Conservation (phyloP, 2,797 vertebrate species). For the Aldrovandia affinis region DNA sequence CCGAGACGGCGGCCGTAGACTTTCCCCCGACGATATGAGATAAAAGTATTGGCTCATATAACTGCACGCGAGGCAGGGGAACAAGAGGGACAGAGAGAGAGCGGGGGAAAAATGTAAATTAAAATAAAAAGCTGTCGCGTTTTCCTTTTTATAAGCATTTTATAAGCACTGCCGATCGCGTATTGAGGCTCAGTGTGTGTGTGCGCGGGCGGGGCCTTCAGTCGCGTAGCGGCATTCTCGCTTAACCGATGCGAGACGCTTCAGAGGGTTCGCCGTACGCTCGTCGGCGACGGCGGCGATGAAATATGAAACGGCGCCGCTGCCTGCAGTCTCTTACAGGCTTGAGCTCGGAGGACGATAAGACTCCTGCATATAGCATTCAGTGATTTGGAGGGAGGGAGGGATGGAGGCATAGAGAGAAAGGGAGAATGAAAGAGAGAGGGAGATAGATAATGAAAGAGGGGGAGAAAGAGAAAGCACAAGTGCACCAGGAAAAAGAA, state of each 20-base stretch:
- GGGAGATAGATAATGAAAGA: not conserved
- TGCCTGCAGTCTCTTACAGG: constrained; percentile 86
- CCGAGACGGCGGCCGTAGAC: constrained; percentile 76
- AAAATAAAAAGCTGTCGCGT: constrained; percentile 71
- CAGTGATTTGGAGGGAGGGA: constrained; percentile 48
- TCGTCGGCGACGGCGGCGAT: constrained; percentile 88
- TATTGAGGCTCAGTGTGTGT: constrained; percentile 79
- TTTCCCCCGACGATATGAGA: constrained; percentile 71
- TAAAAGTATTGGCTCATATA: constrained; percentile 83
- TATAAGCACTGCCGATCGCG: constrained; percentile 83
- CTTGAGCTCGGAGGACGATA: constrained; percentile 88
- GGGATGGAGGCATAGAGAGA: not conserved
- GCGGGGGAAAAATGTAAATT: constrained; percentile 58
- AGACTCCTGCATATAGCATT: constrained; percentile 81
- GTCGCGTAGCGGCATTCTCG: constrained; percentile 82
- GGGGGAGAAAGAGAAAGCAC: not conserved
- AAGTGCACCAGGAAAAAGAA: not conserved
- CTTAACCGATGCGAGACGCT: constrained; percentile 85
- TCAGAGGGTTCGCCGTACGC: constrained; percentile 84
- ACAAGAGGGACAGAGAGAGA: not conserved
- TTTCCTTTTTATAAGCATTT: constrained; percentile 83
- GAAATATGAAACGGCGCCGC: constrained; percentile 88
- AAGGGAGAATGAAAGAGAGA: not conserved
- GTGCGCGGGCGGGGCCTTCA: constrained; percentile 69
- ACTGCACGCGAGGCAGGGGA: constrained; percentile 52